These are phyloP conservation scores for Blastobasis lacticolella DNA, from an alignment of 2,888 invertebrate species.

Conservation along the genomic window DNA sequence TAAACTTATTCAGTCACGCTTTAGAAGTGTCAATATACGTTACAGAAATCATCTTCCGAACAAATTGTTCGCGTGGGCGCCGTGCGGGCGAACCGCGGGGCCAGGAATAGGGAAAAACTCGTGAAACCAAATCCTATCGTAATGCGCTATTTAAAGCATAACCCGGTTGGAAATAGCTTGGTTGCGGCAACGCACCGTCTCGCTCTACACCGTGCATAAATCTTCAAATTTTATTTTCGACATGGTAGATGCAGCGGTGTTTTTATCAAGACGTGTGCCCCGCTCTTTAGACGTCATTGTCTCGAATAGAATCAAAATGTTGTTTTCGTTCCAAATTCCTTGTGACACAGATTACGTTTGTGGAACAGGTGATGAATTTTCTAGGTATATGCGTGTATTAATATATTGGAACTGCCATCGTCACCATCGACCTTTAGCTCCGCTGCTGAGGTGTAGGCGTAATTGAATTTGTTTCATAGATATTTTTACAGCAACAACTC, in stretches of 20 bases:
- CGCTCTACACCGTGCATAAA: constrained; percentile 66
- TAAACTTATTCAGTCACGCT: too few relatives aligned
- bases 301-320: constrained; percentile 20
- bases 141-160: constrained; percentile 73
- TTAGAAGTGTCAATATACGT: constrained; percentile 37
- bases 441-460: too few relatives aligned
- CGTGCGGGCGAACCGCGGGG: constrained; percentile 35
- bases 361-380: too few relatives aligned
- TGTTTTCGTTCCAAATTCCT: constrained; percentile 16
- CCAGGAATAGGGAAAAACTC: constrained; percentile 68
- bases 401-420: too few relatives aligned
- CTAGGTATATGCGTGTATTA: too few relatives aligned
- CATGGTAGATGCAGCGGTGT: constrained; percentile 51
- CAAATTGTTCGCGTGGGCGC: constrained; percentile 58
- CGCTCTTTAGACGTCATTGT: constrained; percentile 26
- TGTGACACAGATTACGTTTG: constrained; percentile 1
- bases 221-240: constrained; percentile 68
- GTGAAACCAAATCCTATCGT: constrained; percentile 74
- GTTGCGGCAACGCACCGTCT: constrained; percentile 68
- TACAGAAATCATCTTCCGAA: constrained; percentile 42
- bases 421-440: too few relatives aligned
- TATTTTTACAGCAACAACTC: too few relatives aligned
- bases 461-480: too few relatives aligned
- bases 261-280: constrained; percentile 31
- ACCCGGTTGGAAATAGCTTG: constrained; percentile 69